Evolutionary conservation across 2,113 vertebrate species (phyloP).

Genomic region (Aphelocoma coerulescens): DNA sequence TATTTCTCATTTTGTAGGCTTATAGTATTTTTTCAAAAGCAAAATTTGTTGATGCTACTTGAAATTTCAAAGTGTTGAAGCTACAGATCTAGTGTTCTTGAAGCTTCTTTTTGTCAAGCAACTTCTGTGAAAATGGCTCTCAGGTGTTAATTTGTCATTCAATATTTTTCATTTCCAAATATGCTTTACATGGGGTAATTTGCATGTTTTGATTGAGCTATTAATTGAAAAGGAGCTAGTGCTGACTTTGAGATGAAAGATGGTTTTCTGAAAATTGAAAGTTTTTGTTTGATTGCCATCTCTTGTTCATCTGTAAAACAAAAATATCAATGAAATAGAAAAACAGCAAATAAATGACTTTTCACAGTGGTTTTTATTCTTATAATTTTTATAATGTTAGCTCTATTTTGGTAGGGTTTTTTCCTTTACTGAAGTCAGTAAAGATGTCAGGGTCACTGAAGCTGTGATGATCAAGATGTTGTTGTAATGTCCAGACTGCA

Average conservation of each 20-base stretch:
- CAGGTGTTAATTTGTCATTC: background rate
- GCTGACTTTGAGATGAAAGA: background rate
- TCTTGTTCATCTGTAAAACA: background rate
- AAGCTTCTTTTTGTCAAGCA: background rate
- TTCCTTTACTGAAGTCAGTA: background rate
- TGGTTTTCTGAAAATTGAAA: background rate
- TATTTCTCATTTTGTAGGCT: background rate
- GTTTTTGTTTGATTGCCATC: background rate
- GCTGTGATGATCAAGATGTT: background rate
- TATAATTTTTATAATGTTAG: background rate
- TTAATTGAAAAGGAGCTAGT: background rate
- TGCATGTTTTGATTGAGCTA: background rate
- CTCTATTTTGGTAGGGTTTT: background rate
- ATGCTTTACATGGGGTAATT: background rate
- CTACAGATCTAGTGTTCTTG: background rate
- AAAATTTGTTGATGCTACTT: background rate
- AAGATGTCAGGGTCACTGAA: background rate
- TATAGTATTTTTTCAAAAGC: background rate
- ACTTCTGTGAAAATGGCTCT: background rate
- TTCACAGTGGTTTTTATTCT: background rate
- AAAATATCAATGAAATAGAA: background rate
- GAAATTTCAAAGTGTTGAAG: background rate
- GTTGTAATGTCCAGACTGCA: background rate
- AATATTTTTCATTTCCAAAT: background rate
- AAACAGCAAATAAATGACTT: background rate